Conservation (phyloP, 2,888 invertebrate species). For the Tryphoninae sp. region DNA sequence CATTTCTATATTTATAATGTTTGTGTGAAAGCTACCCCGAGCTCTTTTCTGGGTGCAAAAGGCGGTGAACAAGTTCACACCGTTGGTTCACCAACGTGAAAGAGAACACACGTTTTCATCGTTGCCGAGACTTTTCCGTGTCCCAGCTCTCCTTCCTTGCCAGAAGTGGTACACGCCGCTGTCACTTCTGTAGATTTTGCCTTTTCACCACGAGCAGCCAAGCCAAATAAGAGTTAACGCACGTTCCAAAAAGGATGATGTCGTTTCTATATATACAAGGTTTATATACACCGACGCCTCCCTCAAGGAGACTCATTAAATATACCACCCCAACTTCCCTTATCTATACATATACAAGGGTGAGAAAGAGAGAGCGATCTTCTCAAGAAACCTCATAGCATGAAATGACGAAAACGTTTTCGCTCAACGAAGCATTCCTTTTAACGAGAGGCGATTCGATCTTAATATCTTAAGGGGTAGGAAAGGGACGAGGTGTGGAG, state of each 20-base stretch:
- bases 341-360: not conserved
- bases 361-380: constrained; percentile 29
- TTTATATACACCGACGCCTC: constrained; percentile 39
- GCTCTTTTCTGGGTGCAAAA: constrained; percentile 31
- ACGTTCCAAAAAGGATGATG: constrained; percentile 40
- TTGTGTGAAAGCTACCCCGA: constrained; percentile 22
- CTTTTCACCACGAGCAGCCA: constrained; percentile 50
- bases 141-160: not conserved
- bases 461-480: constrained; percentile 39
- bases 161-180: constrained; percentile 33
- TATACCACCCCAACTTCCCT: constrained; percentile 12
- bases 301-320: constrained; percentile 58
- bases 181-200: constrained; percentile 46
- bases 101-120: constrained; percentile 41
- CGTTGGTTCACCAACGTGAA: constrained; percentile 50
- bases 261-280: constrained; percentile 16
- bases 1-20: not conserved
- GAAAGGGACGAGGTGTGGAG: constrained; percentile 22
- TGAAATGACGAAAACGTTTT: constrained; percentile 57
- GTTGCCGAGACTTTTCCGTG: constrained; percentile 21
- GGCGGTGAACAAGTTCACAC: constrained; percentile 56
- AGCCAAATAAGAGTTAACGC: constrained; percentile 59
- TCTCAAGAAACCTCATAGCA: constrained; percentile 17
- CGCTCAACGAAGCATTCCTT: constrained; percentile 58
- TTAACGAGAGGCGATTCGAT: constrained; percentile 60